Percentiles rank a stretch among this genome's conserved stretches.
Conservation (phyloP, 2,888 invertebrate genomes). For the Ophioninae sp. region DNA sequence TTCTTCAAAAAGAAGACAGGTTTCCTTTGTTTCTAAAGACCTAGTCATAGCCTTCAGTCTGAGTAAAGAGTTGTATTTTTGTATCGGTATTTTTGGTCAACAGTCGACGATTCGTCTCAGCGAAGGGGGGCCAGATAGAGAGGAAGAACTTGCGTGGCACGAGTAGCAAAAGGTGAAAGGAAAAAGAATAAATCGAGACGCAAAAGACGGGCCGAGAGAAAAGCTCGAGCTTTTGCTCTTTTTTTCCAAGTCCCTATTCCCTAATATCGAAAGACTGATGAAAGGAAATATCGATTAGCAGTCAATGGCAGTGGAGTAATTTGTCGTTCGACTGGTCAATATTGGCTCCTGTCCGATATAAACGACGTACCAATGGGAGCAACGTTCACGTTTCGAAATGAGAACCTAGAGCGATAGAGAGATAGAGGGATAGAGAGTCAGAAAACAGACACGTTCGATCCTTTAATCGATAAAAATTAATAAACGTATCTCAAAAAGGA, state of each 20-base stretch:
- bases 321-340: constrained; percentile 55
- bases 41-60: too few relatives aligned
- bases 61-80: too few relatives aligned
- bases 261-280: constrained; percentile 37
- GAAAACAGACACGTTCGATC: neutral
- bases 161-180: neutral
- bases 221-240: neutral
- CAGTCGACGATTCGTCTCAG: too few relatives aligned
- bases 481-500: neutral
- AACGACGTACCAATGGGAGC: constrained; percentile 27
- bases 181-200: neutral
- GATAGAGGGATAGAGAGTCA: neutral
- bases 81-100: too few relatives aligned
- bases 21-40: too few relatives aligned
- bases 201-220: neutral
- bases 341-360: constrained; percentile 52
- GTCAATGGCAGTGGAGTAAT: constrained; percentile 50
- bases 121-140: too few relatives aligned
- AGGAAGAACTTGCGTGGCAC: too few relatives aligned
- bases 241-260: neutral
- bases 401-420: neutral
- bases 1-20: too few relatives aligned
- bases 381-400: constrained; percentile 28
- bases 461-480: neutral
- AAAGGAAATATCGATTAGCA: constrained; percentile 45